phyloP scores from a whole-genome alignment of 2,113 vertebrate genomes.

The Hippolais icterina region DNA sequence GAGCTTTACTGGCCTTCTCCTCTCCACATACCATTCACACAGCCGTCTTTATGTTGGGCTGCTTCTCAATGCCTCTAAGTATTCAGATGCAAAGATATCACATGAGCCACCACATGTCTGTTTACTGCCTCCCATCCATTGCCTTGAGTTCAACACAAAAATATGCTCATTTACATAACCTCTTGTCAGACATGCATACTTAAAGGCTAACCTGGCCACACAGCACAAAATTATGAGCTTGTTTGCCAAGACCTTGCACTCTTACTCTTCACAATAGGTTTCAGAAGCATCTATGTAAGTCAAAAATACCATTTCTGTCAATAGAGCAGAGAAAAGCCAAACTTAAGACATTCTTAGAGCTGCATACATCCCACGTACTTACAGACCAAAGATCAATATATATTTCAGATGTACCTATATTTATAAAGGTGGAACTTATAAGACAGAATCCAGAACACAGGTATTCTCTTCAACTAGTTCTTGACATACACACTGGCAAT shows the following conservation, averaged over 20 bases:
- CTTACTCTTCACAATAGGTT: not conserved
- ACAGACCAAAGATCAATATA: not conserved
- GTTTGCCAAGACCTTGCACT: not conserved
- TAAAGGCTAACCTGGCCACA: slow-evolving; percentile 35
- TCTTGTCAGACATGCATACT: slow-evolving; percentile 21
- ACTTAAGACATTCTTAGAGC: not conserved
- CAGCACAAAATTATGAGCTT: not conserved
- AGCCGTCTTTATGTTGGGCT: not conserved
- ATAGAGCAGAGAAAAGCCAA: not conserved
- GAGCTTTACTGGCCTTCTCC: not conserved
- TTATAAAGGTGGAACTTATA: not conserved
- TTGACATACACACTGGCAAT: not conserved
- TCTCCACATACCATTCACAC: not conserved
- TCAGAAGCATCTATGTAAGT: not conserved
- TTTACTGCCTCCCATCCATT: slow-evolving; percentile 1
- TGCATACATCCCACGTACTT: not conserved
- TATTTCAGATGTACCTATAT: not conserved
- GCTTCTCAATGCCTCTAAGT: not conserved
- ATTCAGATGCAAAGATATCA: not conserved
- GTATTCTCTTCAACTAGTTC: not conserved
- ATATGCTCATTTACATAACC: slow-evolving; percentile 19
- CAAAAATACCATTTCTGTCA: not conserved
- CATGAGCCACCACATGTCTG: not conserved
- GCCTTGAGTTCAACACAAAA: slow-evolving; percentile 15
- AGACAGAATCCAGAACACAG: not conserved